Evolutionary conservation across 2,797 vertebrate genomes (phyloP).

Genomic region (Graptemys geographica): DNA sequence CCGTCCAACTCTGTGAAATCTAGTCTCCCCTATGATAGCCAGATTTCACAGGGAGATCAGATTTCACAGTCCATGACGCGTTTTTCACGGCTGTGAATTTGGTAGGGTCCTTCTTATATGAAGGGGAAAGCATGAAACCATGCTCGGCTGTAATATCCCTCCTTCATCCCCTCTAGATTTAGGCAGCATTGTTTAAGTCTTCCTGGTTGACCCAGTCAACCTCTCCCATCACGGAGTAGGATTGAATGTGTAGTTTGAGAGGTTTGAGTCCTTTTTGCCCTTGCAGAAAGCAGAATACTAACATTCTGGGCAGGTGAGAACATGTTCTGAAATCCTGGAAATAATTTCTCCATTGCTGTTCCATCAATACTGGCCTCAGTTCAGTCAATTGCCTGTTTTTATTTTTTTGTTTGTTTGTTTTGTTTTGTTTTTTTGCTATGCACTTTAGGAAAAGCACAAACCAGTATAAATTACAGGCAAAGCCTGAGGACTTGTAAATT

Average conservation of each 20-base stretch:
- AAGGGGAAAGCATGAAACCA: accelerated
- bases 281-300: background rate
- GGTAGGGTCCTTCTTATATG: accelerated
- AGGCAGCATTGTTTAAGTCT: background rate
- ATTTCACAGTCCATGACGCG: too few species aligned
- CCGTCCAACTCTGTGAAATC: too few species aligned
- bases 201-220: accelerated
- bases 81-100: too few species aligned
- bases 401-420: slow-evolving; percentile 33
- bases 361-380: slow-evolving; percentile 12
- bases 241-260: background rate
- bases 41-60: too few species aligned
- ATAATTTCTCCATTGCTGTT: background rate
- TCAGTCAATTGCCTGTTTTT: slow-evolving; percentile 4
- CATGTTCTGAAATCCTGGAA: background rate
- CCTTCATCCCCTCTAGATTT: accelerated
- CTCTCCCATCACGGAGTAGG: background rate
- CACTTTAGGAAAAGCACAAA: slow-evolving; percentile 32
- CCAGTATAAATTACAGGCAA: slow-evolving; percentile 48
- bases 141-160: accelerated
- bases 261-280: background rate
- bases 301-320: background rate
- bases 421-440: background rate
- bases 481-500: slow-evolving; percentile 54
- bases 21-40: too few species aligned